Evolutionary conservation across 2,797 vertebrate species (phyloP), one percentile per base, ranked within the genome.

Genomic region (Tokudaia tokunoshimensis): DNA sequence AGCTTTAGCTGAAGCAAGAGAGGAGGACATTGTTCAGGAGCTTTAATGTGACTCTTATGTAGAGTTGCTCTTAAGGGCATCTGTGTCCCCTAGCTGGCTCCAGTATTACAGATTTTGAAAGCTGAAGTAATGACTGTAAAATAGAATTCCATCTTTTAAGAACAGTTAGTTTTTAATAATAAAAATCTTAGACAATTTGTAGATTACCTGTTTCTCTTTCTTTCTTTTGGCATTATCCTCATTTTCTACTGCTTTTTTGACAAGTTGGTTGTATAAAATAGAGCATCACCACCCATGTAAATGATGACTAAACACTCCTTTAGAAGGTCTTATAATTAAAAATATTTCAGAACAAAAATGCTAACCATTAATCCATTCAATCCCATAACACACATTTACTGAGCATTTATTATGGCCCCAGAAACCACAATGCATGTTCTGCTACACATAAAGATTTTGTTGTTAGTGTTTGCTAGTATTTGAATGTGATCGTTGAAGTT

Each of bases 211-310:
- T 65, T 70, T 89, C 14, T n/a, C 8, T 88, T 41, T 80, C 1
- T 44, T 15, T 89, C 61, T 37, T 47, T 37, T 20, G 31, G 31
- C 9, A 1, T 59, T 95, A 20, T 80, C 12, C 29, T 3, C 10
- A 19, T 93, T 79, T 44, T 37, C 1, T 86, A 11, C 13, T 93
- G 15, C 3, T 89, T 11, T 83, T 89, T 81, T 85, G 63, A 89
- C 79, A 50, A 92, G 82, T 4, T 89, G 6, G 12, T 12, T 70
- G 89, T 78, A 75, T 65, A 95, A 94, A 86, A 31, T 83, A 86
- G 20, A 65, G 15, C 72, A 6, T 86, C 37, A 57, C 5, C 15
- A 4, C 8, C 63, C 67, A 74, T 74, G 37, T 75, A 78, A 1
- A 13, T n/a, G 6, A 19, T 57, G 47, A 89, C 52, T 89, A 76